These are phyloP conservation scores for Acanthurus leucopareius DNA, from an alignment of 2,797 vertebrate species.

Conservation along the genomic window DNA sequence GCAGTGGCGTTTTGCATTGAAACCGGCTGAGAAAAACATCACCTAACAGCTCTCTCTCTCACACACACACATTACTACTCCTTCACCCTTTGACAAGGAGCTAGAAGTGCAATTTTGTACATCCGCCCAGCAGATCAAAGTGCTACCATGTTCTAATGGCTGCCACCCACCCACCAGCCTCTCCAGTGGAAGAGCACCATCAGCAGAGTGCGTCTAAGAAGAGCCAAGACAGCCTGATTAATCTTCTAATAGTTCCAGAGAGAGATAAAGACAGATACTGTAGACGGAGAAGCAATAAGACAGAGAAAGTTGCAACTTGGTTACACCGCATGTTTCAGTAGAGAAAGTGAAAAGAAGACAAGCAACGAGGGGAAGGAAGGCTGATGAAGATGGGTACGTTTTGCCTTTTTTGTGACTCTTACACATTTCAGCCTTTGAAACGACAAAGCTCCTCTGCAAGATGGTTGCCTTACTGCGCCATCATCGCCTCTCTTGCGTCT, in stretches of 20 bases:
- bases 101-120: constrained; percentile 80
- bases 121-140: constrained; percentile 81
- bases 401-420: constrained; percentile 62
- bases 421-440: constrained; percentile 62
- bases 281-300: constrained; percentile 39
- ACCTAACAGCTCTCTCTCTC: constrained; percentile 39
- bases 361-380: constrained; percentile 10
- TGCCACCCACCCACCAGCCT: constrained; percentile 77
- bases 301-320: constrained; percentile 46
- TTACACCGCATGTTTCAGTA: constrained; percentile 18
- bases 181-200: constrained; percentile 65
- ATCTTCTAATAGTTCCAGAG: constrained; percentile 72
- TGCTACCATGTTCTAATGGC: constrained; percentile 79
- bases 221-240: constrained; percentile 73
- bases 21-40: constrained; percentile 30
- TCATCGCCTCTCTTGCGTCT: constrained; percentile 43
- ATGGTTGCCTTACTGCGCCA: constrained; percentile 48
- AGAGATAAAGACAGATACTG: constrained; percentile 66
- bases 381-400: constrained; percentile 50
- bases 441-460: constrained; percentile 49
- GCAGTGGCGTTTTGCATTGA: constrained; percentile 14
- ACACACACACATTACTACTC: constrained; percentile 39
- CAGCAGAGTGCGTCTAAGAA: constrained; percentile 64
- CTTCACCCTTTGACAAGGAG: constrained; percentile 57
- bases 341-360: constrained; percentile 40